Percentiles rank a stretch among this genome's conserved stretches.
phyloP scores from a whole-genome alignment of 2,797 vertebrate genomes.

The Clarias pachynema region DNA sequence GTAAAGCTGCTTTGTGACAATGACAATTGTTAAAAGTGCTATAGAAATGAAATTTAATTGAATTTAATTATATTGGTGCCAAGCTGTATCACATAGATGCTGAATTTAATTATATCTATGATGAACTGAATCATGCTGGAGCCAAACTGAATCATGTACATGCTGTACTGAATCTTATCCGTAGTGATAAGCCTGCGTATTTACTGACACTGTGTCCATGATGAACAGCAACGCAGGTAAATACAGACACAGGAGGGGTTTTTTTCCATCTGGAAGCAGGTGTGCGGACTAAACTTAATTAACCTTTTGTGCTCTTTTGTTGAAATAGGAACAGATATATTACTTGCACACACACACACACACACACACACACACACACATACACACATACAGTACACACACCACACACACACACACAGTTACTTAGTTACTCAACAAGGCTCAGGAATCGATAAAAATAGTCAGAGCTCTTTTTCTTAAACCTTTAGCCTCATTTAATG shows the following conservation, averaged over 20 bases:
- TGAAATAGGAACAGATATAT: neutral
- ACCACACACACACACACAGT: neutral
- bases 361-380: neutral
- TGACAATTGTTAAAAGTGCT: too few relatives aligned
- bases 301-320: neutral
- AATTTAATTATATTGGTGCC: neutral
- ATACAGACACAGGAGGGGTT: neutral
- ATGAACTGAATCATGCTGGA: neutral
- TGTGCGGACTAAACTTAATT: neutral
- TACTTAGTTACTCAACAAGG: neutral
- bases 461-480: neutral
- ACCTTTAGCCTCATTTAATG: neutral
- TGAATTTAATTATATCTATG: neutral
- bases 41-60: neutral
- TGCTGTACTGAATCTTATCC: neutral
- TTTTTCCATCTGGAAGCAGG: neutral
- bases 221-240: neutral
- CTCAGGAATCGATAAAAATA: neutral
- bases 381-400: constrained; percentile 7
- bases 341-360: neutral
- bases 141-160: neutral
- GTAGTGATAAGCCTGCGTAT: neutral
- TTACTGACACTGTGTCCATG: neutral
- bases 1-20: too few relatives aligned
- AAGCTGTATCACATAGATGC: neutral